Evolutionary conservation across 2,888 invertebrate species (phyloP).

Genomic region (Pyrgus malvae): DNA sequence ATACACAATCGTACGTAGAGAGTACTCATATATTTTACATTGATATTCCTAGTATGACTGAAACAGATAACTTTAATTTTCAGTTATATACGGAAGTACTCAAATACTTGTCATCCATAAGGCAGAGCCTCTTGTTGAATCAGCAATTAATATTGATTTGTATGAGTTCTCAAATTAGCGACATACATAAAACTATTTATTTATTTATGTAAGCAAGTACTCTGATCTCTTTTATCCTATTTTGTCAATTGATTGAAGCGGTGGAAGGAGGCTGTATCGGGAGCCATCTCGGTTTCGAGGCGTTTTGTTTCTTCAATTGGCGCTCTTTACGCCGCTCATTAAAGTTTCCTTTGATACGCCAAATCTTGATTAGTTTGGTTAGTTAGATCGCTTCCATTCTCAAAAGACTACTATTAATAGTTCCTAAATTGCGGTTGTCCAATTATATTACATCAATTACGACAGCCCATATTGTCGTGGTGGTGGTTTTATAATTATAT

Average conservation of each 20-base stretch:
- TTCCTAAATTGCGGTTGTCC: background rate
- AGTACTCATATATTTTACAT: too few species aligned
- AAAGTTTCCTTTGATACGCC: slow-evolving; percentile 3
- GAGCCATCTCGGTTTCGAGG: background rate
- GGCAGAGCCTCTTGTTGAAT: too few species aligned
- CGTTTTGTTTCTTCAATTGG: slow-evolving; percentile 24
- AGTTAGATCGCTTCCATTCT: background rate
- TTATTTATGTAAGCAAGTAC: background rate
- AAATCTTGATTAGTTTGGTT: slow-evolving; percentile 12
- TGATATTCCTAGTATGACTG: too few species aligned
- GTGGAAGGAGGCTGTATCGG: slow-evolving; percentile 1
- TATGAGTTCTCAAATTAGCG: too few species aligned
- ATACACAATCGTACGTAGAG: too few species aligned
- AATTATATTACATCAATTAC: background rate
- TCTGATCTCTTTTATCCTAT: background rate
- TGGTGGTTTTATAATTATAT: too few species aligned
- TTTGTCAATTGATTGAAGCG: background rate
- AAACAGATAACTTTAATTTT: too few species aligned
- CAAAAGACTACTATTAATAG: background rate
- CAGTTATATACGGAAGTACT: too few species aligned
- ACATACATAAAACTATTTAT: too few species aligned
- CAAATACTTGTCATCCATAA: too few species aligned
- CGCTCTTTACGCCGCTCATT: slow-evolving; percentile 11
- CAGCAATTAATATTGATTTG: too few species aligned
- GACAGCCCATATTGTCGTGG: too few species aligned